Percentiles rank a stretch among this genome's conserved stretches.
Conservation (phyloP, 1,140 invertebrate species). For the Marisa cornuarietis region DNA sequence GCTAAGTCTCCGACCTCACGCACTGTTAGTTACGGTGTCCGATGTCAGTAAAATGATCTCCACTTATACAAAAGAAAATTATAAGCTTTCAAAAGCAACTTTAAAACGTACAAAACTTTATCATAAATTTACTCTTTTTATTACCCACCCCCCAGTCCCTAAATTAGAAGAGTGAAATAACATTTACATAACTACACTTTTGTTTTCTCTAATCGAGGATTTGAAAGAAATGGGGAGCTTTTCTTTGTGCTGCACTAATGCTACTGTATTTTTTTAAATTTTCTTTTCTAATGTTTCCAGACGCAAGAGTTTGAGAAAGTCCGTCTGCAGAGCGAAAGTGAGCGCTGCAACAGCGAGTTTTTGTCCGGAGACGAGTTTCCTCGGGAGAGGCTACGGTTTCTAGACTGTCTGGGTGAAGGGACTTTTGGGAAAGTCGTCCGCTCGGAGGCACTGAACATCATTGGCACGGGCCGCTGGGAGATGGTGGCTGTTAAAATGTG, state of each 20-base stretch:
- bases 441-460: constrained; percentile 47
- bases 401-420: constrained; percentile 44
- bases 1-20: not conserved
- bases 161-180: too few species aligned
- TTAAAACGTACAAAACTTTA: not conserved
- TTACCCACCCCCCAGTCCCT: too few species aligned
- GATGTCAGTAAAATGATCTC: not conserved
- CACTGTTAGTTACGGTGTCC: not conserved
- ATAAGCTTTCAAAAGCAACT: not conserved
- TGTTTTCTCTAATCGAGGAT: too few species aligned
- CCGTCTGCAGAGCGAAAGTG: not conserved
- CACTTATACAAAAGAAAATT: not conserved
- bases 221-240: too few species aligned
- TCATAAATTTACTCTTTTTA: not conserved
- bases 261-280: too few species aligned
- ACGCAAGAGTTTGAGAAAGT: not conserved
- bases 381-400: constrained; percentile 12
- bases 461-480: constrained; percentile 44
- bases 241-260: too few species aligned
- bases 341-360: not conserved
- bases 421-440: constrained; percentile 50
- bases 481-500: constrained; percentile 52
- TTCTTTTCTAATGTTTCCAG: not conserved
- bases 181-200: too few species aligned
- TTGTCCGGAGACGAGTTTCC: constrained; percentile 21